Base-by-base conservation (phyloP, 2,797 vertebrate genomes). In the Taenioides sp. region DNA sequence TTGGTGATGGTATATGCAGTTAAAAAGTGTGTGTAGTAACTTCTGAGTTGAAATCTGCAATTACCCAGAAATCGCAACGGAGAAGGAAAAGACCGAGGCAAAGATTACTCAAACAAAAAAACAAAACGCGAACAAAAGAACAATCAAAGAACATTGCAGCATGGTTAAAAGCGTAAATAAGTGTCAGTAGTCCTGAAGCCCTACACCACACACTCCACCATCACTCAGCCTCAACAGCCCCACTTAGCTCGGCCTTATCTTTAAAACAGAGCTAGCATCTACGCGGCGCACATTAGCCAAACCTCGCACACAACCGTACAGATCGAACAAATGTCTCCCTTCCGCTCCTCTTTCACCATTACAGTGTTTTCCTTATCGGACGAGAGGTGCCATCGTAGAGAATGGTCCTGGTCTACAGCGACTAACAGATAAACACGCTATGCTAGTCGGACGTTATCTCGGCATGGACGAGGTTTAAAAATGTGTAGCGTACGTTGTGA, bases 161-260 rank as follows among this genome's bases (percentile, higher is more conserved):
- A 7, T 52, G 50, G 20, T 9, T n/a, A 52, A n/a, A 20, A n/a
- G 18, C 34, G 7, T 50, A 14, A 43, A 43, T 43, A 43, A 43
- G 11, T 7, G 83, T 85, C 82, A 50, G 83, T 86, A 82, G 87
- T 89, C 78, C 22, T 11, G 70, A 73, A 76, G 62, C 82, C 77
- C 81, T 81, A 79, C 86, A 72, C 79, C 76, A 73, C 76, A 73
- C 76, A 80, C 85, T 86, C 86, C 79, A 79, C 80, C 79, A 79
- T 74, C 82, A 71, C 69, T 80, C 67, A 63, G 65, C 61, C 78
- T 52, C 66, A 49, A 71, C 82, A 50, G 57, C 66, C 80, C 65
- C 75, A 86, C 81, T 86, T 86, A 83, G 78, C 78, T 28, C 18
- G 16, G 34, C 65, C 71, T 73, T 82, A 80, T 82, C 81, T 40